Conservation (phyloP, 2,113 vertebrate genomes). For the Accipiter cooperii region DNA sequence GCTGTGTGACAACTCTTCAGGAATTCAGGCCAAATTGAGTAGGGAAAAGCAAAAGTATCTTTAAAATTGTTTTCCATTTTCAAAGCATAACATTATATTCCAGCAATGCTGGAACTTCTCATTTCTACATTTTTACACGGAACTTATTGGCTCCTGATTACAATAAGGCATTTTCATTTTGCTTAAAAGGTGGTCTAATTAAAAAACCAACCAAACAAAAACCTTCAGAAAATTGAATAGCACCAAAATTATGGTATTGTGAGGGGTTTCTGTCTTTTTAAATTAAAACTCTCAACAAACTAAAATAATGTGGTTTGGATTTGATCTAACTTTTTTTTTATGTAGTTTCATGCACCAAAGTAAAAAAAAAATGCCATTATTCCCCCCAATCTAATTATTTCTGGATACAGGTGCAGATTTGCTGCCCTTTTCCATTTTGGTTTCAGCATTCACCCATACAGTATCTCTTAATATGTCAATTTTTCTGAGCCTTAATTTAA, state of each 20-base stretch:
- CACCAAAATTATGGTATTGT: not conserved
- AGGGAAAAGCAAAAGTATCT: not conserved
- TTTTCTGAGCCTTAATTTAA: not conserved
- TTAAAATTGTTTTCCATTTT: not conserved
- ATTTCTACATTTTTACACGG: not conserved
- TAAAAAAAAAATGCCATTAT: not conserved
- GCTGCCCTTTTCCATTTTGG: not conserved
- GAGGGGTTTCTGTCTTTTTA: not conserved
- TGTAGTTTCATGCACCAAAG: not conserved
- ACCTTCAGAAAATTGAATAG: not conserved
- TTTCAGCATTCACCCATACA: not conserved
- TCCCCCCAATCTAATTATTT: not conserved
- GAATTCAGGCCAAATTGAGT: not conserved
- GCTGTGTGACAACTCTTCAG: not conserved
- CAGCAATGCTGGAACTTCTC: not conserved
- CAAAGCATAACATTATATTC: not conserved
- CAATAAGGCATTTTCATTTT: not conserved
- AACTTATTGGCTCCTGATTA: not conserved
- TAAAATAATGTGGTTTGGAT: not conserved
- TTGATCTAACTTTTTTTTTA: not conserved
- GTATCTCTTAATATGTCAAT: not conserved
- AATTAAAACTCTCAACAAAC: not conserved
- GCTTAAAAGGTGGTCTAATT: not conserved
- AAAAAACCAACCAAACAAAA: not conserved
- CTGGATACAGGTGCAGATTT: not conserved